Percentiles rank a stretch among this genome's conserved stretches.
phyloP scores from a whole-genome alignment of 2,888 invertebrate genomes.

The Eurois occulta region DNA sequence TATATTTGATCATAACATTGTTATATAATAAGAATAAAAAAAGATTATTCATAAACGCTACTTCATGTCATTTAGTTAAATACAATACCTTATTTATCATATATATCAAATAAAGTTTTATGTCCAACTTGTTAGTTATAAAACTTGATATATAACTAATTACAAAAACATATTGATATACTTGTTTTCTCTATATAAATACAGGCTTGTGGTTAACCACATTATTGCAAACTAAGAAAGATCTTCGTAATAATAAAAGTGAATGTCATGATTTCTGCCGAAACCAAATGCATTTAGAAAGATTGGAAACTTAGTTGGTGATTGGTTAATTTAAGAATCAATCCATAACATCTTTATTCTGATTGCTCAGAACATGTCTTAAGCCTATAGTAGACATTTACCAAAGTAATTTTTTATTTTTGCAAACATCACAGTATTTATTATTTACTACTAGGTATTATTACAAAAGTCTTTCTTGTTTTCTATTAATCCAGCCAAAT shows the following conservation, averaged over 20 bases:
- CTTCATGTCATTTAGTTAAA: conserved; percentile 30
- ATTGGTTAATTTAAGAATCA: not conserved
- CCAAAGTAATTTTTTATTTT: not conserved
- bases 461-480: not conserved
- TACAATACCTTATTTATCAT: conserved; percentile 27
- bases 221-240: not conserved
- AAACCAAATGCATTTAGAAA: not conserved
- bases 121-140: conserved; percentile 21
- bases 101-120: conserved; percentile 33
- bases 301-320: not conserved
- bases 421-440: not conserved
- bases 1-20: conserved; percentile 54
- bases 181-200: conserved; percentile 18
- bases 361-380: not conserved
- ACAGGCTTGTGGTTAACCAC: conserved; percentile 13
- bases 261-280: not conserved
- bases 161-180: conserved; percentile 37
- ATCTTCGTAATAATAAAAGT: not conserved
- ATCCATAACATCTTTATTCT: not conserved
- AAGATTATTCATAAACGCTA: conserved; percentile 27
- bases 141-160: conserved; percentile 35
- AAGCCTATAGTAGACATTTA: not conserved
- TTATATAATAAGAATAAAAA: conserved; percentile 60
- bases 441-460: not conserved
- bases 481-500: not conserved